Conservation (phyloP, 92 coral and sea anemone species). For the Actinostola sp. region DNA sequence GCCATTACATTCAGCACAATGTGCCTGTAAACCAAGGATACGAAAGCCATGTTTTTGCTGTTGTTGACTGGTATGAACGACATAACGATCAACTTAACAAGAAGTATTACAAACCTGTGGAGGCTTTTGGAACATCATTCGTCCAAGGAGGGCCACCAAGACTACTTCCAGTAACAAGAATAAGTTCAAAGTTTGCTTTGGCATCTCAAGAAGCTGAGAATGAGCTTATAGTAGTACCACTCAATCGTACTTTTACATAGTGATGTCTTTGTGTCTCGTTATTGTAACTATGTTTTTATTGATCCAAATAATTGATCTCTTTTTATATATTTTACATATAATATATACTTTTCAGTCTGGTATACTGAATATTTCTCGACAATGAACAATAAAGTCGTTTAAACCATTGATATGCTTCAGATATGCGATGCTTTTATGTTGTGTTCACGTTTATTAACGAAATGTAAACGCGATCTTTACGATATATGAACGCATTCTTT, state of each 20-base stretch:
- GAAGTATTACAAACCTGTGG: background rate
- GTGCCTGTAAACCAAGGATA: background rate
- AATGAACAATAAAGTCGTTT: too few species aligned
- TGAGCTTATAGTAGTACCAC: background rate
- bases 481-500: too few species aligned
- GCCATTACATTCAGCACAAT: conserved; percentile 10
- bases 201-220: background rate
- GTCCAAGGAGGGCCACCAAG: conserved; percentile 11
- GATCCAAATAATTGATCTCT: too few species aligned
- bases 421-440: too few species aligned
- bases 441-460: too few species aligned
- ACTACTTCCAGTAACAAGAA: conserved; percentile 30
- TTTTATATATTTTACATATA: too few species aligned
- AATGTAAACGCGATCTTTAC: too few species aligned
- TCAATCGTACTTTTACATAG: conserved; percentile 1
- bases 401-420: too few species aligned
- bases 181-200: conserved; percentile 13
- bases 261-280: too few species aligned
- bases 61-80: conserved; percentile 33
- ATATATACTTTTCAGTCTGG: too few species aligned
- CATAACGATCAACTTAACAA: background rate
- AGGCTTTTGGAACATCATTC: background rate
- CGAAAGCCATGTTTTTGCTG: conserved; percentile 13
- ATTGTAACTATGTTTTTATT: too few species aligned
- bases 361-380: too few species aligned